Evolutionary conservation across 2,888 invertebrate genomes (phyloP), one percentile per base, ranked within the genome.

Genomic region (Sinhomidia bicolor): DNA sequence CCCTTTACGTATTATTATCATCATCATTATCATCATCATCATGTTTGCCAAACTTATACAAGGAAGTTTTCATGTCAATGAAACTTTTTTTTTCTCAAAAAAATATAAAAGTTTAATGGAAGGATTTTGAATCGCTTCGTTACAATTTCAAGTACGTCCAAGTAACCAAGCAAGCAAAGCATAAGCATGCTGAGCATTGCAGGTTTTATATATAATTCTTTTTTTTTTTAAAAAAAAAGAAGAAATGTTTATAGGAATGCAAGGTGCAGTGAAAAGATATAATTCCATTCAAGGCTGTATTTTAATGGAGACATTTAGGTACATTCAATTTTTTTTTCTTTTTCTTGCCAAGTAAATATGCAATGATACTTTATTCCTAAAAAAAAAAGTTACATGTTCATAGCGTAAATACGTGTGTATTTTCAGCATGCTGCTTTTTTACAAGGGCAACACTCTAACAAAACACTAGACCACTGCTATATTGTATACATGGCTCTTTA

Each of bases 51-150:
- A n/a, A 62, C 23, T 62, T 29, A n/a, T n/a, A n/a, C n/a, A n/a
- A n/a, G n/a, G n/a, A 26, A 62, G 62, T 29, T 62, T 62, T 23
- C 29, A 0, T 62, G 62, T 29, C 29, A 62, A 62, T 26, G 29
- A 23, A 62, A 62, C 12, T 29, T 62, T 62, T 60, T 10, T n/a
- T n/a, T n/a, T n/a, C n/a, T n/a, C n/a, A 26, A 7, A 26, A 29
- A 29, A 29, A n/a, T n/a, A n/a, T n/a, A n/a, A n/a, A 29, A 62
- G 29, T 65, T 65, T 65, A 36, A 65, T 36, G 32, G 65, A 32
- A 65, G 32, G 36, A 5, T 32, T 54, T 23, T 62, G 29, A 62
- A 62, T 14, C 14, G 29, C 62, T 62, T 14, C 14, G 29, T 29
- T 62, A 29, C 29, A 4, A 62, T 12, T 62, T 20, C 20, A 47